Base-by-base conservation (phyloP, 2,113 vertebrate genomes). In the Helogale parvula region DNA sequence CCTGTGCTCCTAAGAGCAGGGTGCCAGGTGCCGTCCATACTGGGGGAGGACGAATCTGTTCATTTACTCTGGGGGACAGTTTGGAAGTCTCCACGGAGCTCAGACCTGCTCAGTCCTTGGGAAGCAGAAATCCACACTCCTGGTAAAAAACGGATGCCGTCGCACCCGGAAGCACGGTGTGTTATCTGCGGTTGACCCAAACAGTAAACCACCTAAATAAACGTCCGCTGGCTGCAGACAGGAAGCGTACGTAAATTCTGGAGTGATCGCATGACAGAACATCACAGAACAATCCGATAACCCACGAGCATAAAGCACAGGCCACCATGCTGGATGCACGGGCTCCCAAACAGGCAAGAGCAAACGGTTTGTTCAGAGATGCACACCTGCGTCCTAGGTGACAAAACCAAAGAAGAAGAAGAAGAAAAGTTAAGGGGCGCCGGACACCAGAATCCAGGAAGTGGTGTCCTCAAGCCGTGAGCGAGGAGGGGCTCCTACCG, bases 211-310 rank as follows among this genome's bases (percentile, higher is more conserved):
- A 13, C 27, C 57, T 38, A 2, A n/a, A 2, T 38, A 2, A n/a
- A 2, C 21, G 15, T 27, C 35, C 38, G 19, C 16, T 4, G 35
- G 21, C 1, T 0, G 41, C 11, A 15, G 8, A 21, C 11, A 13
- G 8, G 21, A 29, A 1, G 9, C 69, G 31, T 6, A 15, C 7
- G 6, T 2, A 31, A 33, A 29, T 13, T 7, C 5, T 11, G 23
- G 31, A 23, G 14, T 1, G 7, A 11, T n/a, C 1, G 23, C 1
- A 9, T 0, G 8, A 9, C 0, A 12, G 33, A 14, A 29, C 3
- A 16, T 3, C 16, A 14, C 3, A 74, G 54, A 41, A 60, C 31
- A n/a, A 19, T 19, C 2, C n/a, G 88, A 13, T 4, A 14, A 15
- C 15, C 5, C 65, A 10, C 3, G 16, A 35, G 16, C n/a, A 69